A percentile compares a stretch with the other conserved stretches of the same genome.
Conservation (phyloP, 2,888 invertebrate genomes). For the Lasius platythorax region DNA sequence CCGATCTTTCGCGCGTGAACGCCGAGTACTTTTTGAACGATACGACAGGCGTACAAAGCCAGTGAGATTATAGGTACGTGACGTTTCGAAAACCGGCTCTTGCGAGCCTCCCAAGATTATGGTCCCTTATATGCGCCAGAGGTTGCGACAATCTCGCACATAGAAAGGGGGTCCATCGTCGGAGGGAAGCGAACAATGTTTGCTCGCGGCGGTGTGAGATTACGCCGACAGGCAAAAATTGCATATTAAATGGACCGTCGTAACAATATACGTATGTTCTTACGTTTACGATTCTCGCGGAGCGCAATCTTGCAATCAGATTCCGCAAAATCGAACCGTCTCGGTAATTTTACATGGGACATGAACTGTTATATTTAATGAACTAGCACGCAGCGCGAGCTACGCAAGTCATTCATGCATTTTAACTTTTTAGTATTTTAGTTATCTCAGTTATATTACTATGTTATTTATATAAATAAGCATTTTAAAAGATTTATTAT, state of each 20-base stretch:
- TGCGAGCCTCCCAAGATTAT: constrained; percentile 50
- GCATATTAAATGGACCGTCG: constrained; percentile 32
- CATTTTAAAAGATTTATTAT: background rate
- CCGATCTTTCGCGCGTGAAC: constrained; percentile 59
- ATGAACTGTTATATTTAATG: constrained; percentile 32
- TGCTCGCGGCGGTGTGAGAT: constrained; percentile 34
- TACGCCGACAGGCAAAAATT: constrained; percentile 36
- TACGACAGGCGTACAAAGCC: constrained; percentile 59
- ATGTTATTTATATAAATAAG: background rate
- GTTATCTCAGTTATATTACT: background rate
- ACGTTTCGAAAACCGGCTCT: constrained; percentile 57
- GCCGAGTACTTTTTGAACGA: constrained; percentile 32
- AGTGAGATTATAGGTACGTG: constrained; percentile 57
- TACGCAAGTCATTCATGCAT: background rate
- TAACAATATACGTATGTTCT: constrained; percentile 37
- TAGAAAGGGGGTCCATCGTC: constrained; percentile 26
- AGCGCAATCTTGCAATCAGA: constrained; percentile 18
- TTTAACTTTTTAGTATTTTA: background rate
- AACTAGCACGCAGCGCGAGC: background rate
- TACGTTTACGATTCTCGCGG: constrained; percentile 4
- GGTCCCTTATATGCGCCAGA: constrained; percentile 40
- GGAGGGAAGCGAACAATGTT: constrained; percentile 25
- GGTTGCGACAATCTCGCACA: constrained; percentile 52
- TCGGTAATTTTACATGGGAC: background rate
- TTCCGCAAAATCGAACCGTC: constrained; percentile 17